These are phyloP conservation scores for Ruditapes philippinarum DNA, from an alignment of 1,140 invertebrate genomes.

Conservation along the genomic window DNA sequence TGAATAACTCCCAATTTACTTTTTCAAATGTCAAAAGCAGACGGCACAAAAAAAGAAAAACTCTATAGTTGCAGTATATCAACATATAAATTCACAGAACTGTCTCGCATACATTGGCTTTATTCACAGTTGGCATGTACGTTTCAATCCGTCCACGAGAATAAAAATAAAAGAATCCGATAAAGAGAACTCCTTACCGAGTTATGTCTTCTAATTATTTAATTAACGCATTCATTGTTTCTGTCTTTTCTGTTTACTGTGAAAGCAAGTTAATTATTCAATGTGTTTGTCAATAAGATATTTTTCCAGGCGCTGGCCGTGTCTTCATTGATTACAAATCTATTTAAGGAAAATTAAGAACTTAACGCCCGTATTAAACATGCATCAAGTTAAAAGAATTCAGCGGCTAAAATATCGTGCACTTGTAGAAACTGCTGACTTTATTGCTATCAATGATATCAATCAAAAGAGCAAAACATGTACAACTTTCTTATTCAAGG, in stretches of 20 bases:
- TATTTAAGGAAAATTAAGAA: too few species aligned
- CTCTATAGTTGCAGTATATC: background rate
- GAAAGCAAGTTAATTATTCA: background rate
- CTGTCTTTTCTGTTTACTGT: background rate
- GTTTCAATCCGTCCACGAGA: background rate
- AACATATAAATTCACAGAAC: background rate
- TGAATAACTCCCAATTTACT: background rate
- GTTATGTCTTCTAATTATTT: background rate
- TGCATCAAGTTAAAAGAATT: too few species aligned
- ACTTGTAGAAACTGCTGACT: too few species aligned
- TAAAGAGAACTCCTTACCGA: background rate
- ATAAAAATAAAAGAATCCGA: background rate
- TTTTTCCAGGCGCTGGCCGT: background rate
- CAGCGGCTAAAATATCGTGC: too few species aligned
- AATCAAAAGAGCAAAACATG: too few species aligned
- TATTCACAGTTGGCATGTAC: background rate
- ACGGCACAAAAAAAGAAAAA: constrained; percentile 1
- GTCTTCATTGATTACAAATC: too few species aligned
- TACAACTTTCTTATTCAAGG: too few species aligned
- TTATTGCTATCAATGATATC: too few species aligned
- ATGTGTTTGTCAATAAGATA: background rate
- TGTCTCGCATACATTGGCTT: background rate
- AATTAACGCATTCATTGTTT: background rate
- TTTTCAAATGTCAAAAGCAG: background rate
- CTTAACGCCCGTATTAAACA: too few species aligned